Conservation (phyloP, 2,113 vertebrate species). For the Brienomyrus brachyistius region DNA sequence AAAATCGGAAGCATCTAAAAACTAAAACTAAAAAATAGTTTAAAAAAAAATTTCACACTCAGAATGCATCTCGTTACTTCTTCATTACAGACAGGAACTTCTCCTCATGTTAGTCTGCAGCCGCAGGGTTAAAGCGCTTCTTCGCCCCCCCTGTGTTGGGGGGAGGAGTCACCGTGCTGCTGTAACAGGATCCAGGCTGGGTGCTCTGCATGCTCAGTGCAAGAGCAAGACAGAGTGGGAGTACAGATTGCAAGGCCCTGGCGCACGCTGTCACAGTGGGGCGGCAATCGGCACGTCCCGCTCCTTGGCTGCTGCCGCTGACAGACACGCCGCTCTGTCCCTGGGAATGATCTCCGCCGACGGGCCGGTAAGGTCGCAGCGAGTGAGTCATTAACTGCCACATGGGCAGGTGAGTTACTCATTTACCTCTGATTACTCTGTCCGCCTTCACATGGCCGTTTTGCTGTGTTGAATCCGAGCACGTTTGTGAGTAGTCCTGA, state of each 20-base stretch:
- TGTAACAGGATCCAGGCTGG: neutral
- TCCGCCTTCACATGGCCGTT: neutral
- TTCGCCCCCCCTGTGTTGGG: neutral
- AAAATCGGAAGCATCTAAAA: neutral
- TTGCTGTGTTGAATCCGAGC: neutral
- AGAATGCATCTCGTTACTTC: neutral
- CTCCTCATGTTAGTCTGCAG: neutral
- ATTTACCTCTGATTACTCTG: constrained; percentile 24
- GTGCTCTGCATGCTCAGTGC: neutral
- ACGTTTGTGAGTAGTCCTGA: neutral
- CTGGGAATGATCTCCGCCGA: neutral
- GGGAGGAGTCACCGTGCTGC: neutral
- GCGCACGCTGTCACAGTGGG: neutral
- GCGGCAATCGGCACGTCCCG: neutral
- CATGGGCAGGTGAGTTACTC: constrained; percentile 47
- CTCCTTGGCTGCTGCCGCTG: neutral
- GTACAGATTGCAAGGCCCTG: neutral
- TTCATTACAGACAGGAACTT: neutral
- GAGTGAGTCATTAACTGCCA: constrained; percentile 40
- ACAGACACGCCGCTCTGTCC: neutral
- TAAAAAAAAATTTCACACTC: neutral
- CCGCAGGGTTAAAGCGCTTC: neutral
- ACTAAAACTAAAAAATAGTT: neutral
- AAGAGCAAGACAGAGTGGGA: neutral
- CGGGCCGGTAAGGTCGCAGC: constrained; percentile 20